Percentiles rank a stretch among this genome's conserved stretches.
Conservation (phyloP, 2,797 vertebrate species). For the Anguilla pacifica region DNA sequence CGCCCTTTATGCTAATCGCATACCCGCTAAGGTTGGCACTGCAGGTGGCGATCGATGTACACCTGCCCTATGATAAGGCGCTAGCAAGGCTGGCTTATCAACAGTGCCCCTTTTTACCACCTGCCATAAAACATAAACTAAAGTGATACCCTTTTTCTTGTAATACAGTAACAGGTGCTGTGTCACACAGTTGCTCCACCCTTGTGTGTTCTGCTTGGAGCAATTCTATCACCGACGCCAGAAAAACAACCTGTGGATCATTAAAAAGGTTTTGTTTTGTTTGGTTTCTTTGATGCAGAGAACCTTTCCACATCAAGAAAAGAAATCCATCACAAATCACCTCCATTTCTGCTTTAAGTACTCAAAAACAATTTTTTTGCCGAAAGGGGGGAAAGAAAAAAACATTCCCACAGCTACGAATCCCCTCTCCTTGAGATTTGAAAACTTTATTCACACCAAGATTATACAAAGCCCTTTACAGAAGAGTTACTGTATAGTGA, state of each 20-base stretch:
- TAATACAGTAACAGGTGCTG: neutral
- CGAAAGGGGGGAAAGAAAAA: neutral
- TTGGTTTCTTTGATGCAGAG: neutral
- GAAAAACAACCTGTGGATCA: neutral
- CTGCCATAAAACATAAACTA: slow-evolving; percentile 2
- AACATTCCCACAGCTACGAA: slow-evolving; percentile 16
- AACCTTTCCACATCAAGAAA: neutral
- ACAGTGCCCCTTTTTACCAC: neutral
- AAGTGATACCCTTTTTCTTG: neutral
- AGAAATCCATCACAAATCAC: neutral
- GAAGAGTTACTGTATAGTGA: slow-evolving; percentile 44
- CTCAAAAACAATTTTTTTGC: neutral
- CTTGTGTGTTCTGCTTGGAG: neutral
- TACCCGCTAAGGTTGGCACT: slow-evolving; percentile 23
- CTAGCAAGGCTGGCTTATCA: neutral
- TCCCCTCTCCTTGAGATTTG: slow-evolving; percentile 29
- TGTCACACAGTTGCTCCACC: neutral
- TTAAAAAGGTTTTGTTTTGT: neutral
- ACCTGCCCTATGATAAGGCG: neutral
- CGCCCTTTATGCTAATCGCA: neutral
- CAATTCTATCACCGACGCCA: neutral
- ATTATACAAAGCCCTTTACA: slow-evolving; percentile 49
- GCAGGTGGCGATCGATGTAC: neutral
- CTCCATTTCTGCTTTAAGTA: slow-evolving; percentile 8
- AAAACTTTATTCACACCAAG: slow-evolving; percentile 46